phyloP scores from a whole-genome alignment of 2,888 invertebrate genomes.

The Tipula lateralis region DNA sequence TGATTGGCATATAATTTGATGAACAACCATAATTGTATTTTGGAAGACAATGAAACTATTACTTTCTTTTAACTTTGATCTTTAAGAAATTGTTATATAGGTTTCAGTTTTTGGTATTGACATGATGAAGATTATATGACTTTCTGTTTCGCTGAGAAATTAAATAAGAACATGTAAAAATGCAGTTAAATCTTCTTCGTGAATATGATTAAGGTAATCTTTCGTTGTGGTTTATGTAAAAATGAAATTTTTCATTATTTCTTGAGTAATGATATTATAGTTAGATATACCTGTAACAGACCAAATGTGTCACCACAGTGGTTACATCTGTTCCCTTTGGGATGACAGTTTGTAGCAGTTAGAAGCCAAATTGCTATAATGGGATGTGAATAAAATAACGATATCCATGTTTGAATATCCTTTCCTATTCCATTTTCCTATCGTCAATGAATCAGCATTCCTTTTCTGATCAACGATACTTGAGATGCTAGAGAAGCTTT shows the following conservation, averaged over 20 bases:
- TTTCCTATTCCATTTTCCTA: too few species aligned
- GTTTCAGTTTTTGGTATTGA: background rate
- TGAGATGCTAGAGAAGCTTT: too few species aligned
- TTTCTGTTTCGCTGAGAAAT: constrained; percentile 11
- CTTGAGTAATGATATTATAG: too few species aligned
- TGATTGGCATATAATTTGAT: constrained; percentile 24
- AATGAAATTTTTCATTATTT: background rate
- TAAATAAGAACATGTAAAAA: background rate
- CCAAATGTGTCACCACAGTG: too few species aligned
- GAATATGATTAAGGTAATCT: background rate
- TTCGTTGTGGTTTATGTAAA: background rate
- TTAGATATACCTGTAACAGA: too few species aligned
- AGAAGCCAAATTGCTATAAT: too few species aligned
- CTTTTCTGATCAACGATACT: too few species aligned
- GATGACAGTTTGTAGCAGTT: too few species aligned
- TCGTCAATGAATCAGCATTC: too few species aligned
- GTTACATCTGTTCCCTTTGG: too few species aligned
- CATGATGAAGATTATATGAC: background rate
- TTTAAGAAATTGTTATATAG: background rate
- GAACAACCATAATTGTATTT: background rate
- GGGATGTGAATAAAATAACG: too few species aligned
- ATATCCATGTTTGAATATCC: too few species aligned
- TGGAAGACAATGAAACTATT: background rate
- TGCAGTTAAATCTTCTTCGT: constrained; percentile 11
- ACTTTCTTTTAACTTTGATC: constrained; percentile 19